A percentile compares a stretch with the other conserved stretches of the same genome.
These are phyloP conservation scores for Mobula hypostoma DNA, from an alignment of 2,113 vertebrate species.

Conservation along the genomic window DNA sequence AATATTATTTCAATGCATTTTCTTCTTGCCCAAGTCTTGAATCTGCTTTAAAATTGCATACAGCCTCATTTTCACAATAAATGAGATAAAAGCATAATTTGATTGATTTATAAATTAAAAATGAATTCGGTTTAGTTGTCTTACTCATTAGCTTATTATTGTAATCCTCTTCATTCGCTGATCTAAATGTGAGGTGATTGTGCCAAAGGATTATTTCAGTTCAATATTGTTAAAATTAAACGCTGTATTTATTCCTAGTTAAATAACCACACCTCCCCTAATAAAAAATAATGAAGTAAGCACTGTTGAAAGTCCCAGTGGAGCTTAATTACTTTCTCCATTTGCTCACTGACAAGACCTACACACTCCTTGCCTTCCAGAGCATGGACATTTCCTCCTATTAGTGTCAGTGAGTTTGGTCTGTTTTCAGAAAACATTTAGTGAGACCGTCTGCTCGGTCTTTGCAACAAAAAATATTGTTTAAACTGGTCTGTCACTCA, in stretches of 20 bases:
- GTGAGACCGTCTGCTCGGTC: background rate
- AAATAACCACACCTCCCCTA: background rate
- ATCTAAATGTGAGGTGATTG: background rate
- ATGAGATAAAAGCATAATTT: background rate
- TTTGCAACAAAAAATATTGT: background rate
- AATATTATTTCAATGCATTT: too few relatives aligned
- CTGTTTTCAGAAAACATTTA: conserved; percentile 18
- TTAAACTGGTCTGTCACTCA: background rate
- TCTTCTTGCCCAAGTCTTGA: background rate
- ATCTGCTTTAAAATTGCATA: background rate
- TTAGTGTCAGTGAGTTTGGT: background rate
- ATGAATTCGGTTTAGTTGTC: background rate
- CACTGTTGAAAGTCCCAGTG: background rate
- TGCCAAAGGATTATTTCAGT: background rate
- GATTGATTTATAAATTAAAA: background rate
- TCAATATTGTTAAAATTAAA: background rate
- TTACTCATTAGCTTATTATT: background rate
- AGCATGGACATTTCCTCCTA: background rate
- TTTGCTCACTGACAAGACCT: background rate
- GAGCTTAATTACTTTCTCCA: background rate
- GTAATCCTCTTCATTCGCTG: background rate
- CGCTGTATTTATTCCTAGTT: background rate
- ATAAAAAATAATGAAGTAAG: background rate
- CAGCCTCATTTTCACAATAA: conserved; percentile 17
- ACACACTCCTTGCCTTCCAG: background rate